These are phyloP conservation scores for Rhagologus leucostigma DNA, from an alignment of 2,113 vertebrate genomes.

Conservation along the genomic window DNA sequence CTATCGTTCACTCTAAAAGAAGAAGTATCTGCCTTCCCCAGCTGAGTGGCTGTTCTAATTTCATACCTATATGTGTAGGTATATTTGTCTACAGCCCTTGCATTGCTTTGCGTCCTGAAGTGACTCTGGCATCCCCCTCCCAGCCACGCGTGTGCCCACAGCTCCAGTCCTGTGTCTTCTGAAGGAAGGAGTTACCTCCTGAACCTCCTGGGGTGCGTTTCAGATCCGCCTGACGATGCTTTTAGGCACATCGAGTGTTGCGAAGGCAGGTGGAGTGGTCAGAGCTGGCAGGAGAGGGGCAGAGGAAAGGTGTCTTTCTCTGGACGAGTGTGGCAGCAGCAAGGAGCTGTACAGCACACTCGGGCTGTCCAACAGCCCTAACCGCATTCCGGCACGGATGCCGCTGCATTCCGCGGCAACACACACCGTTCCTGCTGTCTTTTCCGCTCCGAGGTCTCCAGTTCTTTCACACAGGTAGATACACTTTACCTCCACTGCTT, in stretches of 20 bases:
- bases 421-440: not conserved
- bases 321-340: too few species aligned
- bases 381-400: not conserved
- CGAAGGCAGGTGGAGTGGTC: not conserved
- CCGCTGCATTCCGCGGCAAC: not conserved
- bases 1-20: too few species aligned
- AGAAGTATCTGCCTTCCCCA: not conserved
- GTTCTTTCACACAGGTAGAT: not conserved
- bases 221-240: not conserved
- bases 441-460: not conserved
- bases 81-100: not conserved
- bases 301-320: not conserved
- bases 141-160: not conserved
- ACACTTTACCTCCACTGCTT: not conserved
- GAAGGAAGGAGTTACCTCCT: too few species aligned
- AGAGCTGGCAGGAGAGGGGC: not conserved
- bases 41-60: not conserved
- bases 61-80: not conserved
- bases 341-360: not conserved
- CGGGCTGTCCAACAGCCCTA: not conserved
- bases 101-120: not conserved
- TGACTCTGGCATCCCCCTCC: not conserved
- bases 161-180: accelerated
- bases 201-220: not conserved
- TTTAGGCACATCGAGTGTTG: accelerated